A percentile compares a stretch with the other conserved stretches of the same genome.
phyloP scores from a whole-genome alignment of 1,140 invertebrate species.

The Drosophila baimaii region DNA sequence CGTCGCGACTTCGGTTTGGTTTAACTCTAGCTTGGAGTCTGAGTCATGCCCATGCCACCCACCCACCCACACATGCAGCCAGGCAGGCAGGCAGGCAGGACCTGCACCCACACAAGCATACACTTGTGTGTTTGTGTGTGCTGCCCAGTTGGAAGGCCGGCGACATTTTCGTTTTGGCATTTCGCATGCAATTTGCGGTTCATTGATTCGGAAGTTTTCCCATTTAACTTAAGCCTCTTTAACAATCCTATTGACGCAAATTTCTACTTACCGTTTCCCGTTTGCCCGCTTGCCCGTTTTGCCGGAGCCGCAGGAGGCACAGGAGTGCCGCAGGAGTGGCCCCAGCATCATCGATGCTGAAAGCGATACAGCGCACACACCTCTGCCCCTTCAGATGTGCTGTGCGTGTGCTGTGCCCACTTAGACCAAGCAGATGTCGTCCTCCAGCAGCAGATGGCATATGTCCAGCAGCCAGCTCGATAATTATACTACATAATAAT shows the following conservation, averaged over 20 bases:
- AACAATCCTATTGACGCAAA: constrained; percentile 84
- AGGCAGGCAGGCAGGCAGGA: constrained; percentile 12
- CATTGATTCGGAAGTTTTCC: constrained; percentile 84
- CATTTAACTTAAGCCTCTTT: constrained; percentile 84
- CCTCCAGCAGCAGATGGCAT: not conserved
- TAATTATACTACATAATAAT: constrained; percentile 56
- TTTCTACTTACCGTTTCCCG: constrained; percentile 73
- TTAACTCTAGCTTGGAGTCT: constrained; percentile 20
- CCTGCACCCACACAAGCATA: constrained; percentile 5
- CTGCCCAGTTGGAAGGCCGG: constrained; percentile 46
- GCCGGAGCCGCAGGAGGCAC: too few species aligned
- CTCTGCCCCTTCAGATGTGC: constrained; percentile 4
- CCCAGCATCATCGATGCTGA: not conserved
- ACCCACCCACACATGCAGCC: constrained; percentile 30
- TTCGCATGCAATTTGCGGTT: constrained; percentile 84
- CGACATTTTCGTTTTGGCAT: constrained; percentile 83
- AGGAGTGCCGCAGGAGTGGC: constrained; percentile 14
- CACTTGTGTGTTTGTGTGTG: not conserved
- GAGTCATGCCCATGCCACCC: constrained; percentile 13
- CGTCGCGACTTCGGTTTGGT: constrained; percentile 43
- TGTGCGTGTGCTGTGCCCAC: constrained; percentile 8
- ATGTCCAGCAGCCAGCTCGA: constrained; percentile 17
- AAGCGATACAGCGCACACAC: not conserved
- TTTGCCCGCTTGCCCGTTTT: constrained; percentile 18
- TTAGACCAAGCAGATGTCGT: constrained; percentile 17